Base-by-base conservation (phyloP, 2,888 invertebrate species). In the Drosophila bunnanda region DNA sequence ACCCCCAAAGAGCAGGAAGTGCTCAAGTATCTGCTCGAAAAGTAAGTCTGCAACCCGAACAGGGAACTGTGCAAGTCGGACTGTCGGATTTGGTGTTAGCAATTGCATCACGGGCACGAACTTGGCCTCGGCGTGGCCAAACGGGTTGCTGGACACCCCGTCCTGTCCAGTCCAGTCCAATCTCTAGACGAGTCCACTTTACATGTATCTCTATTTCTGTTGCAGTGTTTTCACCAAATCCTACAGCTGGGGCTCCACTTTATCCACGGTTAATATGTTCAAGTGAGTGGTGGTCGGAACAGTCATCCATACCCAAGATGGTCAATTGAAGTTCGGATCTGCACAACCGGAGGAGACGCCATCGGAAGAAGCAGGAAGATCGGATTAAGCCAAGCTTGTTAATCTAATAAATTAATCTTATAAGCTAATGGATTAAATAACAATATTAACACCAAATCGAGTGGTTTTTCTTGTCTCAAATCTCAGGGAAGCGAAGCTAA, bases 1-100 rank as follows among this genome's bases (percentile, higher is more conserved):
- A 94, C 93, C 1, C 93, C 94, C 1, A 92, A 94, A 60, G 97
- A 98, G 91, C 93, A 93, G 86, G 90, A 93, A 85, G 93, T 96
- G 1, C 93, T 96, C 30, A 88, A 93, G 30, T 94, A 95, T 75
- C 91, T 96, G 25, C 94, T 74, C n/a, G 71, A 57, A 75, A 82
- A 82, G 83, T 88, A 38, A 85, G 88, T 85, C 30, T 57, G 20
- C 22, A 20, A 7, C 28, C 59, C n/a, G 52, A 55, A 43, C 54
- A 39, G 53, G 46, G 50, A 80, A 75, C 70, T 78, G 77, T 72
- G 60, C 64, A 79, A 79, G 43, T 79, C 54, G 70, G 58, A 72
- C 82, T 85, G 39, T 79, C 54, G 72, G 58, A 72, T 85, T 82
- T 79, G 71, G 79, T 77, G 77, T 69, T 75, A 75, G 64, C 71